phyloP scores from a whole-genome alignment of 2,888 invertebrate species.

The Abrostola tripartita region DNA sequence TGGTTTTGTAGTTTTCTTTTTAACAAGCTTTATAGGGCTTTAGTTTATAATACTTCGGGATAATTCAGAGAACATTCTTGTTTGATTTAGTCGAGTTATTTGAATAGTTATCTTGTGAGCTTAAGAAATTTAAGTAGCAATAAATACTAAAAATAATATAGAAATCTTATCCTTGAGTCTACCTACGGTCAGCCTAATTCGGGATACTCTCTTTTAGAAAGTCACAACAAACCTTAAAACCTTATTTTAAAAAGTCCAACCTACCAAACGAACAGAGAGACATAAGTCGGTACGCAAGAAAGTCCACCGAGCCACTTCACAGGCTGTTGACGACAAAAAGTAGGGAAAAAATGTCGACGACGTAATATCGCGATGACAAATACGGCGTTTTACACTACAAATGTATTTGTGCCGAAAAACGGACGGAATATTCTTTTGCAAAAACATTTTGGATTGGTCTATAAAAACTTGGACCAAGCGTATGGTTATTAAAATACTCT shows the following conservation, averaged over 20 bases:
- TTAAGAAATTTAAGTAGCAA: too few species aligned
- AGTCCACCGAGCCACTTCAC: constrained; percentile 54
- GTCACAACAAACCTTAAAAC: constrained; percentile 23
- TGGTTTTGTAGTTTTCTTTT: not conserved
- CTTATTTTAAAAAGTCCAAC: constrained; percentile 22
- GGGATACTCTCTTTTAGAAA: not conserved
- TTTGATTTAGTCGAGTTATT: too few species aligned
- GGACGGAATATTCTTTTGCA: constrained; percentile 5
- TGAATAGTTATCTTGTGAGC: too few species aligned
- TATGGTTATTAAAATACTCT: too few species aligned
- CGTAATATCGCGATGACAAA: constrained; percentile 56
- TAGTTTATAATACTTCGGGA: not conserved
- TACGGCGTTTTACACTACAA: constrained; percentile 52
- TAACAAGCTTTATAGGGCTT: not conserved
- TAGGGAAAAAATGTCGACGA: constrained; percentile 54
- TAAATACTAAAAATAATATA: too few species aligned
- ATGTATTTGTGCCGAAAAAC: constrained; percentile 48
- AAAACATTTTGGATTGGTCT: not conserved
- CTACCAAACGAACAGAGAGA: constrained; percentile 50
- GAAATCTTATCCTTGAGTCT: too few species aligned
- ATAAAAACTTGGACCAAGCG: too few species aligned
- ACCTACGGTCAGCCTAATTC: too few species aligned
- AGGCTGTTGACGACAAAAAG: constrained; percentile 57
- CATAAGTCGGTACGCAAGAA: constrained; percentile 50
- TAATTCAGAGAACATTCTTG: too few species aligned